Conservation (phyloP, 2,888 invertebrate species). For the Heteropelma amictum region DNA sequence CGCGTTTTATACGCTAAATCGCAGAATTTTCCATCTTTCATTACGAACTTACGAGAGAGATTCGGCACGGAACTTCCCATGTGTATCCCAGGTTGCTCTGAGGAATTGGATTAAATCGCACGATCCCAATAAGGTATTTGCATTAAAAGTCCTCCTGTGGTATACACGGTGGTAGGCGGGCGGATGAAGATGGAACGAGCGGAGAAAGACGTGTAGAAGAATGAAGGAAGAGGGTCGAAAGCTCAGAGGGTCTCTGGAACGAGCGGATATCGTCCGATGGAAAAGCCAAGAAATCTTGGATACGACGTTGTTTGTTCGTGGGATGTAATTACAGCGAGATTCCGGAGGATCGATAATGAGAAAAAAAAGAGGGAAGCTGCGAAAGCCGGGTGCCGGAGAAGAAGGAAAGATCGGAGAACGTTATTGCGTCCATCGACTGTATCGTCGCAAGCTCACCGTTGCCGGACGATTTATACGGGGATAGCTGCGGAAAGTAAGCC, state of each 20-base stretch:
- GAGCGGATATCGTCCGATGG: not conserved
- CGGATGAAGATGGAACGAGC: not conserved
- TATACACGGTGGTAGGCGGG: not conserved
- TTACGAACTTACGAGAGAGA: no score
- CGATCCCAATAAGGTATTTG: conserved; percentile 59
- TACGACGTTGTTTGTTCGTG: conserved; percentile 54
- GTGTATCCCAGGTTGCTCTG: conserved; percentile 44
- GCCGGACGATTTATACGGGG: conserved; percentile 12
- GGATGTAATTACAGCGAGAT: conserved; percentile 58
- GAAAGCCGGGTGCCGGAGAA: not conserved
- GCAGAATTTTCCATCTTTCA: no score
- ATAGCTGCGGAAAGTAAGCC: conserved; percentile 47
- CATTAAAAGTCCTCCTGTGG: conserved; percentile 57
- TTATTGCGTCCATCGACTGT: conserved; percentile 16
- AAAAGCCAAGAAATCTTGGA: conserved; percentile 52
- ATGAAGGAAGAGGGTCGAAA: not conserved
- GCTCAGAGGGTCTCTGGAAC: not conserved
- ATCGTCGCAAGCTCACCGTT: conserved; percentile 19
- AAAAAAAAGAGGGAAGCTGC: no score
- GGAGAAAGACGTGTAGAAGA: not conserved
- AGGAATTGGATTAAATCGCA: conserved; percentile 62
- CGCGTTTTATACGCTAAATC: no score
- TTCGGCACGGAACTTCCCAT: no score
- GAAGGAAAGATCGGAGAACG: conserved; percentile 11
- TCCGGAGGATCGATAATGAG: conserved; percentile 23